Percentiles rank a stretch among this genome's conserved stretches.
Evolutionary conservation across 2,113 vertebrate species (phyloP).

Genomic region (Eubucco bourcierii): DNA sequence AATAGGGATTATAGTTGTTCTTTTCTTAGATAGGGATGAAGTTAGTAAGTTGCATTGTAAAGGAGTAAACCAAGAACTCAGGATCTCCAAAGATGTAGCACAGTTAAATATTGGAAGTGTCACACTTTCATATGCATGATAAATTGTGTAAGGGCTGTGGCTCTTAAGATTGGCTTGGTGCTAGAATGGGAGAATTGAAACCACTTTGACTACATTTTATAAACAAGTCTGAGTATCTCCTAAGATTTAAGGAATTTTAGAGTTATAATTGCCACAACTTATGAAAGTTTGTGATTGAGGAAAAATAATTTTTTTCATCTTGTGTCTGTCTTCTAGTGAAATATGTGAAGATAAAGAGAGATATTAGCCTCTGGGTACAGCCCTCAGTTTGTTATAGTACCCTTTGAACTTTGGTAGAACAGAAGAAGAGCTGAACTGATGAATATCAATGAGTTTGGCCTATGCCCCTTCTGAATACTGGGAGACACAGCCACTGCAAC

Average conservation of each 20-base stretch:
- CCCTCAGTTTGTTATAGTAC: not conserved
- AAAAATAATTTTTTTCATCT: not conserved
- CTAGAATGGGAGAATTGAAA: not conserved
- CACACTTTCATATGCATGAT: not conserved
- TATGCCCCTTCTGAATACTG: not conserved
- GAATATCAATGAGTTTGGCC: not conserved
- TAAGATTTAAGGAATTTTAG: not conserved
- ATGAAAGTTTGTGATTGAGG: not conserved
- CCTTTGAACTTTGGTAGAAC: not conserved
- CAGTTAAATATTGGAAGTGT: not conserved
- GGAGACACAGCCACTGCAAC: not conserved
- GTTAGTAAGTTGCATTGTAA: not conserved
- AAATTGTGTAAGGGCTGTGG: fast-evolving
- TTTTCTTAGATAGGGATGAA: not conserved
- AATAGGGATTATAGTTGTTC: not conserved
- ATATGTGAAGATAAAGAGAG: not conserved
- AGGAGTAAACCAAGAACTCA: not conserved
- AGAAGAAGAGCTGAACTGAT: not conserved
- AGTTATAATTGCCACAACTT: not conserved
- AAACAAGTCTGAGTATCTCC: not conserved
- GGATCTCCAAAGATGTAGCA: not conserved
- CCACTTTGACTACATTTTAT: not conserved
- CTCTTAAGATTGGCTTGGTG: not conserved
- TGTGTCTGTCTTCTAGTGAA: not conserved
- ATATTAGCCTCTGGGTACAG: not conserved